Evolutionary conservation across 2,113 vertebrate species (phyloP).

Genomic region (Zosterops hypoxanthus): DNA sequence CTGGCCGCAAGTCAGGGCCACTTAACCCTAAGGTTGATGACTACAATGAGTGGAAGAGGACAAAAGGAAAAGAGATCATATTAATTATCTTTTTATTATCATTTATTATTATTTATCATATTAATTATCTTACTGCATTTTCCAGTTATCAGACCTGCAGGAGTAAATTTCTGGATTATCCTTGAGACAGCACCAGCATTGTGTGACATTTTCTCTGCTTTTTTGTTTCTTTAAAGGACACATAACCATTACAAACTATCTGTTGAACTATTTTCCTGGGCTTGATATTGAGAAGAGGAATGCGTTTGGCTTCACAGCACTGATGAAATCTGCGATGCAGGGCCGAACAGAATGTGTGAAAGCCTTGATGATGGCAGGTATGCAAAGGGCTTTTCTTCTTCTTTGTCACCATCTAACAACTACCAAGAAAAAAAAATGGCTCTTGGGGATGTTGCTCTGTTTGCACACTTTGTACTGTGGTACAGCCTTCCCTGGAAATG

Average conservation of each 20-base stretch:
- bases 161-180: not conserved
- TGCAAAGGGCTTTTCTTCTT: not conserved
- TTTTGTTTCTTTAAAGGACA: conserved; percentile 82
- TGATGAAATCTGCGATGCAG: conserved; percentile 97
- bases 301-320: conserved; percentile 89
- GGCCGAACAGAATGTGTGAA: conserved; percentile 89
- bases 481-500: not conserved
- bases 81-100: not conserved
- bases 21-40: not conserved
- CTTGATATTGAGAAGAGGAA: conserved; percentile 93
- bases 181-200: not conserved
- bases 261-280: conserved; percentile 91
- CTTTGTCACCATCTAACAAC: not conserved
- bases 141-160: not conserved
- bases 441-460: not conserved
- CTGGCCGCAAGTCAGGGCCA: not conserved
- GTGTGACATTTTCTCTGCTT: not conserved
- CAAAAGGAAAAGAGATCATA: not conserved
- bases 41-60: not conserved
- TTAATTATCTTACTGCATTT: not conserved
- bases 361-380: conserved; percentile 93
- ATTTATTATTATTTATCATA: not conserved
- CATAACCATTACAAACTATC: conserved; percentile 90
- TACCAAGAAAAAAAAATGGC: not conserved
- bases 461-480: too few species aligned